A percentile compares a stretch with the other conserved stretches of the same genome.
phyloP scores from a whole-genome alignment of 2,797 vertebrate genomes.

The Scolopax bukidnonensis region DNA sequence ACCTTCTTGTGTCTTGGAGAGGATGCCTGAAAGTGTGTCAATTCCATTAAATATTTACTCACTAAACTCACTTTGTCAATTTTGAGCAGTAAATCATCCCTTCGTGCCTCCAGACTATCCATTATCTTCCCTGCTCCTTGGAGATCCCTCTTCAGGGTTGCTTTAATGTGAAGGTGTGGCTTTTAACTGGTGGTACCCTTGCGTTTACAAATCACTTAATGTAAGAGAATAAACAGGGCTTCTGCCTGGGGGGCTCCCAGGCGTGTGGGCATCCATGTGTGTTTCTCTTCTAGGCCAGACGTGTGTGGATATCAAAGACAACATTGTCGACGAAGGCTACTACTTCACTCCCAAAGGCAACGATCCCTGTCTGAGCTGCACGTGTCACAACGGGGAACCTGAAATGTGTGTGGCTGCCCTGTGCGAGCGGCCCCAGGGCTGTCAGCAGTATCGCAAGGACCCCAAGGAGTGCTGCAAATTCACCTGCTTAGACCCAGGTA shows the following conservation, averaged over 20 bases:
- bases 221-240: background rate
- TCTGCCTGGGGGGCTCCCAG: background rate
- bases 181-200: background rate
- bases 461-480: slow-evolving; percentile 99
- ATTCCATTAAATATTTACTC: background rate
- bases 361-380: slow-evolving; percentile 97
- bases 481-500: slow-evolving; percentile 95
- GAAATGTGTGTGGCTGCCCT: slow-evolving; percentile 98
- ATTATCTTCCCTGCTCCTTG: background rate
- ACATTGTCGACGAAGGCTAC: slow-evolving; percentile 95
- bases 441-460: slow-evolving; percentile 94
- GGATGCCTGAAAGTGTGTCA: background rate
- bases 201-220: background rate
- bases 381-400: slow-evolving; percentile 94
- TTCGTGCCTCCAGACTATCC: background rate
- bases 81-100: background rate
- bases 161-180: background rate
- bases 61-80: background rate
- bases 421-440: slow-evolving; percentile 94
- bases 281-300: slow-evolving; percentile 86
- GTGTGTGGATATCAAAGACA: slow-evolving; percentile 97
- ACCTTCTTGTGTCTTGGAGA: background rate
- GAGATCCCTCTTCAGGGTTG: background rate
- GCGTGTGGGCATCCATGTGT: background rate
- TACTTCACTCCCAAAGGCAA: slow-evolving; percentile 98